Base-by-base conservation (phyloP, 2,888 invertebrate genomes). In the Gortyna flavago region DNA sequence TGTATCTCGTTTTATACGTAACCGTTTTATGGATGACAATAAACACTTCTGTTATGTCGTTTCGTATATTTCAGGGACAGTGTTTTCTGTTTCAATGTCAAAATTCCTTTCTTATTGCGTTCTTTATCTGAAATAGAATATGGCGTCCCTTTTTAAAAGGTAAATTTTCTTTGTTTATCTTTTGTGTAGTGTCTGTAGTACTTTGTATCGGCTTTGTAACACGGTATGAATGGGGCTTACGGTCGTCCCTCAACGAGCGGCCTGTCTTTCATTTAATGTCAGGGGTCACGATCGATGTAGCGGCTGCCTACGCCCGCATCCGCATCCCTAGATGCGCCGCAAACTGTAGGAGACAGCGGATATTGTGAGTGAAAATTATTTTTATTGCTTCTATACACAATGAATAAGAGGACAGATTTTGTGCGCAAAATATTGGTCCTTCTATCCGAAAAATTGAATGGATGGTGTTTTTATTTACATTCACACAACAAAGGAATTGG, bases 201-300 rank as follows among this genome's bases (percentile, higher is more conserved):
- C 57, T 79, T 80, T 73, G 84, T 71, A 82, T 74, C 41, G 75
- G 62, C 25, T n/a, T n/a, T n/a, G n/a, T n/a, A n/a, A 62, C 79
- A 83, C 66, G 85, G 73, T 81, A 85, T 85, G 72, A 81, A 73
- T 81, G 83, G 78, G 75, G 84, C 79, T 81, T 77, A 75, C 72
- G 68, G 83, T 75, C 90, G 92, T 90, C 92, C 92, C 92, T 93
- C 91, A 89, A 89, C 89, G 91, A 91, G 91, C 90, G 84, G 87
- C 88, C 90, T 92, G 92, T 94, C 92, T 94, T 91, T 93, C 92
- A 91, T 92, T 92, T 93, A 95, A 95, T 95, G 95, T 94, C 95
- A 95, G 95, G 89, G 96, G 95, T 95, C 94, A 90, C 95, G 95
- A 95, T 96, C 96, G 95, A 96, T 96, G 94, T 92, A 93, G 94